A percentile compares a stretch with the other conserved stretches of the same genome.
phyloP scores from a whole-genome alignment of 2,797 vertebrate genomes.

The Micromesistius poutassou region DNA sequence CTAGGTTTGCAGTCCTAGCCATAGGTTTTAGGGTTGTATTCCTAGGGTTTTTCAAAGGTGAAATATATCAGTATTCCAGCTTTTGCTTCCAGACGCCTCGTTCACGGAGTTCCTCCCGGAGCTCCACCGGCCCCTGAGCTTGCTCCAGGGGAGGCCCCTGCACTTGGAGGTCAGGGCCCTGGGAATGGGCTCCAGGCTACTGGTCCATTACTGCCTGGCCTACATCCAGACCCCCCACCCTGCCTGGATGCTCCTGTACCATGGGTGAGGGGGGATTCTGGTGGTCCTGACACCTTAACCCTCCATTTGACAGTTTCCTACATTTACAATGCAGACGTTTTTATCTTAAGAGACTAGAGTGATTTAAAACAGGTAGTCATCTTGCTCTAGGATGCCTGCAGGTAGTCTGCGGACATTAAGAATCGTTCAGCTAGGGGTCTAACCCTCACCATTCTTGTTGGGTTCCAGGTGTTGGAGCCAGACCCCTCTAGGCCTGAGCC shows the following conservation, averaged over 20 bases:
- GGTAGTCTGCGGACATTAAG: neutral
- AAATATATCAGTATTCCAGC: neutral
- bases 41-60: neutral
- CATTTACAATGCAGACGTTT: too few relatives aligned
- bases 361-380: neutral
- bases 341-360: neutral
- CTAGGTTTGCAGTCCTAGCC: too few relatives aligned
- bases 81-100: slow-evolving; percentile 39
- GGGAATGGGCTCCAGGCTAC: slow-evolving; percentile 39
- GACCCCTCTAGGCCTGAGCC: slow-evolving; percentile 16
- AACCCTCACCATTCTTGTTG: neutral
- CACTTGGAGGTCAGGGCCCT: slow-evolving; percentile 53
- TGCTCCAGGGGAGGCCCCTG: slow-evolving; percentile 31
- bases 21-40: too few relatives aligned
- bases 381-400: neutral
- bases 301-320: neutral
- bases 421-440: neutral
- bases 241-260: slow-evolving; percentile 49
- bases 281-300: neutral
- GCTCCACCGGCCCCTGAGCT: slow-evolving; percentile 48
- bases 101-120: slow-evolving; percentile 52
- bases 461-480: slow-evolving; percentile 35
- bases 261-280: slow-evolving; percentile 37
- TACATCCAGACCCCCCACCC: slow-evolving; percentile 34
- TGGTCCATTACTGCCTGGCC: slow-evolving; percentile 62